Percentiles rank a stretch among this genome's conserved stretches.
phyloP scores from a whole-genome alignment of 2,888 invertebrate species.

The Willowsia nigromaculata region DNA sequence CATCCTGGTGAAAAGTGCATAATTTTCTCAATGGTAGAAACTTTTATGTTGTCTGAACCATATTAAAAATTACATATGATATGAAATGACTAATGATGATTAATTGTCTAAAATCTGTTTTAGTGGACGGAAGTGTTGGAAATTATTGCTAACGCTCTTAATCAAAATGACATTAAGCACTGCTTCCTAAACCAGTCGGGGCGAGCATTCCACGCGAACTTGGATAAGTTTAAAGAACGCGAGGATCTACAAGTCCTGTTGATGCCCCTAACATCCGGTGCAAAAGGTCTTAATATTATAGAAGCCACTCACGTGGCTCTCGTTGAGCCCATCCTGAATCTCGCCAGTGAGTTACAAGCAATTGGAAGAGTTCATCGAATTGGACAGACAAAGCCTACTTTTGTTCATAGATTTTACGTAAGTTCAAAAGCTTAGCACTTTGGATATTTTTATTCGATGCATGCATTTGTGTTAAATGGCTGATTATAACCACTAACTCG shows the following conservation, averaged over 20 bases:
- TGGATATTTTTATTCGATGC: no score
- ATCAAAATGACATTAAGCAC: slow-evolving; percentile 82
- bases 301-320: slow-evolving; percentile 90
- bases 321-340: slow-evolving; percentile 87
- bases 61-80: no score
- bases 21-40: slow-evolving; percentile 87
- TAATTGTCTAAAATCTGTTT: slow-evolving; percentile 78
- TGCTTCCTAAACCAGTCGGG: slow-evolving; percentile 79
- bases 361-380: slow-evolving; percentile 89
- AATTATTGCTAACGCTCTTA: slow-evolving; percentile 83
- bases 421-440: no score
- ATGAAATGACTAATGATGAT: no score
- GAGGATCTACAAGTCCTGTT: slow-evolving; percentile 82
- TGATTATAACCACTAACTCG: no score
- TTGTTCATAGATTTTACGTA: slow-evolving; percentile 87
- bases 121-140: slow-evolving; percentile 82
- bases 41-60: no score
- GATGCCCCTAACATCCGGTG: slow-evolving; percentile 86
- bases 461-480: no score
- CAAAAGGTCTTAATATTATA: slow-evolving; percentile 88
- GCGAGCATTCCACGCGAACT: slow-evolving; percentile 80
- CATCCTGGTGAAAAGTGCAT: slow-evolving; percentile 85
- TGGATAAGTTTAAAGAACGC: slow-evolving; percentile 83
- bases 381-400: slow-evolving; percentile 87
- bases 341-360: slow-evolving; percentile 88